phyloP scores from a whole-genome alignment of 2,888 invertebrate genomes.

The Mechanitis messenoides region DNA sequence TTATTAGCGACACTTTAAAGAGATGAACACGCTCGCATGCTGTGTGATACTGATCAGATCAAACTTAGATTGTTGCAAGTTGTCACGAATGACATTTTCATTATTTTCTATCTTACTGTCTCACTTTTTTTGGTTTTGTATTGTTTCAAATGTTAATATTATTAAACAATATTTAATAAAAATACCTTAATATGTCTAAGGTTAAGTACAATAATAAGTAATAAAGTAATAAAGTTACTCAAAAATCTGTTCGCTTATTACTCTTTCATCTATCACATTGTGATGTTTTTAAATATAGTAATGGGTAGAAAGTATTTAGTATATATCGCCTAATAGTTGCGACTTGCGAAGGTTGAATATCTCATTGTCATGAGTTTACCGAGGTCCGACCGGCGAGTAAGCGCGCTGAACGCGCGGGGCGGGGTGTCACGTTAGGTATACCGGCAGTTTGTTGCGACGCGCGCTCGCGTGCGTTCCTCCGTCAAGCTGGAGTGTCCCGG shows the following conservation, averaged over 20 bases:
- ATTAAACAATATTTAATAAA: no score
- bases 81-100: no score
- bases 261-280: background rate
- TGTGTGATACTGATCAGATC: slow-evolving; percentile 42
- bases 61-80: background rate
- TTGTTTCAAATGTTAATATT: no score
- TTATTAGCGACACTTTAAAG: slow-evolving; percentile 66
- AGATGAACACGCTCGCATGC: slow-evolving; percentile 60
- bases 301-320: slow-evolving; percentile 9
- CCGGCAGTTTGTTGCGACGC: slow-evolving; percentile 63
- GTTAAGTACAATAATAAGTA: no score
- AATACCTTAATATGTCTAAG: no score
- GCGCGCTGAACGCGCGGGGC: slow-evolving; percentile 37
- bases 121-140: no score
- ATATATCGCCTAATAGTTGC: slow-evolving; percentile 6
- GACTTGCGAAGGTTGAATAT: slow-evolving; percentile 46
- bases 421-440: slow-evolving; percentile 37
- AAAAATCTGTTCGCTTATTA: background rate
- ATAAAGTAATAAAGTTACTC: no score
- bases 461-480: slow-evolving; percentile 68
- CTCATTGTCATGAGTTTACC: slow-evolving; percentile 44
- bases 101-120: no score
- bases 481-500: slow-evolving; percentile 71
- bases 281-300: background rate
- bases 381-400: slow-evolving; percentile 46